Conservation (phyloP, 1,140 invertebrate species). For the Caenorhabditis brenneri region DNA sequence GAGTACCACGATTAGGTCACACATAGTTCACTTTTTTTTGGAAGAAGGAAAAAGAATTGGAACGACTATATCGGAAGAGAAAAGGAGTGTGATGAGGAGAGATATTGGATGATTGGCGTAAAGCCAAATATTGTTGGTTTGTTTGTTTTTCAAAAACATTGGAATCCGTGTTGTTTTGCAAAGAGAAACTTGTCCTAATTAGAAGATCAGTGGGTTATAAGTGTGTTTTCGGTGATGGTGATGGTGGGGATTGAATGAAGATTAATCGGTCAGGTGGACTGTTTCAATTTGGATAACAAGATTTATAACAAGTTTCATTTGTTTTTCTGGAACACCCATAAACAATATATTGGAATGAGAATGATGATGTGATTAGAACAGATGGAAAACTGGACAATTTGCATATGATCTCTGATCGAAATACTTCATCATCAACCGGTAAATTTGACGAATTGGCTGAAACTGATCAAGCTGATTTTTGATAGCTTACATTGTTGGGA, state of each 20-base stretch:
- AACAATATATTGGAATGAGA: neutral
- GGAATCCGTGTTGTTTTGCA: neutral
- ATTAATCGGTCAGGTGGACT: slow-evolving; percentile 20
- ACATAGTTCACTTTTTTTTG: slow-evolving; percentile 20
- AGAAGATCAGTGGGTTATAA: slow-evolving; percentile 23
- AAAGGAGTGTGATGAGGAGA: neutral
- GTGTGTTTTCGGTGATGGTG: no score
- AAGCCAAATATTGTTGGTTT: slow-evolving; percentile 8
- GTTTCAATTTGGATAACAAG: neutral
- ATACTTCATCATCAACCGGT: no score
- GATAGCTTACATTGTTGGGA: no score
- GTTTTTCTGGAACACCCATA: neutral
- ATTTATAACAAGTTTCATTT: slow-evolving; percentile 7
- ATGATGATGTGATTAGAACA: neutral
- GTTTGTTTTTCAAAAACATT: neutral
- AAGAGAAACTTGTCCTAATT: neutral
- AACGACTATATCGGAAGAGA: neutral
- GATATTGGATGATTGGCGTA: neutral
- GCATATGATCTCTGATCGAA: neutral
- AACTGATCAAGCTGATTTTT: no score
- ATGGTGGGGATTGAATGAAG: neutral
- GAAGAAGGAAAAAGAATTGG: neutral
- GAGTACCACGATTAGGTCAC: slow-evolving; percentile 25
- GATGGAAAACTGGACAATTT: neutral
- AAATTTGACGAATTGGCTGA: no score